Percentiles rank a stretch among this genome's conserved stretches.
Evolutionary conservation across 2,888 invertebrate genomes (phyloP).

Genomic region (Boloria selene): DNA sequence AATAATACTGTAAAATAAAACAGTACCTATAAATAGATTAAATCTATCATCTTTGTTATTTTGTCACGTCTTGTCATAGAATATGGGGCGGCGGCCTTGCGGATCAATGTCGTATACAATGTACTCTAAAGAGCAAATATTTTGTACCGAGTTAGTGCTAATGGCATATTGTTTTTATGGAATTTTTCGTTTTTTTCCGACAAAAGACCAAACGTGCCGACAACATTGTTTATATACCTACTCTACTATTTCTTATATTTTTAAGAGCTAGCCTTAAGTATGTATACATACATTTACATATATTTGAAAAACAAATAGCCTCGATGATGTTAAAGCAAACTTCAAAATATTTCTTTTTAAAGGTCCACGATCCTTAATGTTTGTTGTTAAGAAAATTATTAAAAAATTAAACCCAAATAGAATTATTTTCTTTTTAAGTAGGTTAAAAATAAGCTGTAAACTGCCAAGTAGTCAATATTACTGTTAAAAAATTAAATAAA

Average conservation of each 20-base stretch:
- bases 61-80: not conserved
- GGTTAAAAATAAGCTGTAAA: too few species aligned
- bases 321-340: too few species aligned
- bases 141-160: slow-evolving; percentile 35
- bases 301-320: not conserved
- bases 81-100: slow-evolving; percentile 1
- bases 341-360: too few species aligned
- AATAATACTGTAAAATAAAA: too few species aligned
- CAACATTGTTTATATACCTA: not conserved
- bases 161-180: slow-evolving; percentile 42
- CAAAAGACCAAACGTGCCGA: slow-evolving; percentile 8
- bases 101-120: slow-evolving; percentile 6
- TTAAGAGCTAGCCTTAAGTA: not conserved
- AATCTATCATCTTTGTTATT: not conserved
- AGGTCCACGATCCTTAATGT: too few species aligned
- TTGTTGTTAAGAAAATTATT: too few species aligned
- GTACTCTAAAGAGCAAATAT: slow-evolving; percentile 38
- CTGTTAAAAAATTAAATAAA: too few species aligned
- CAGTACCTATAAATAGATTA: too few species aligned
- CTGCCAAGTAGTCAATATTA: too few species aligned
- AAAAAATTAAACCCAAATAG: too few species aligned
- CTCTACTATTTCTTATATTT: not conserved
- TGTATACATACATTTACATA: not conserved
- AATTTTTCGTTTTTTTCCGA: slow-evolving; percentile 30
- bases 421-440: too few species aligned